Evolutionary conservation across 2,888 invertebrate genomes (phyloP).

Genomic region (Dryadula phaetusa): DNA sequence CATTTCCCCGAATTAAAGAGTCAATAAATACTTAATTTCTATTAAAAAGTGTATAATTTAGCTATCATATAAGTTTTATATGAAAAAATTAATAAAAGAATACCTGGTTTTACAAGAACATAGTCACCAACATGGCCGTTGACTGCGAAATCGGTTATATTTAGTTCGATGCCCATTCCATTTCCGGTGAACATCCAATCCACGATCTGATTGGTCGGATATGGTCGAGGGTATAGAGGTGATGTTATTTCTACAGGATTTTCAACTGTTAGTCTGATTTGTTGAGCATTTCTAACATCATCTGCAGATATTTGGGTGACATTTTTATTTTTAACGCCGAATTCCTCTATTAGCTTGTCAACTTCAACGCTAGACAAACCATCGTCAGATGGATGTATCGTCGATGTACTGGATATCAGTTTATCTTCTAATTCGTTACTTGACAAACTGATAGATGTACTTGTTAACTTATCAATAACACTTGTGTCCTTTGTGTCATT

Average conservation of each 20-base stretch:
- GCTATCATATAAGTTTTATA: not conserved
- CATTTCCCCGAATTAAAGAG: too few relatives aligned
- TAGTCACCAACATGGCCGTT: constrained; percentile 69
- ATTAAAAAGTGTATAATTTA: too few relatives aligned
- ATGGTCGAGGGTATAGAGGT: constrained; percentile 62
- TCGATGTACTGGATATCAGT: not conserved
- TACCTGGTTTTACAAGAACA: constrained; percentile 73
- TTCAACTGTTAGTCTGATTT: constrained; percentile 53
- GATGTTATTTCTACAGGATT: constrained; percentile 60
- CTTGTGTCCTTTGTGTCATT: constrained; percentile 32
- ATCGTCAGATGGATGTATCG: constrained; percentile 37
- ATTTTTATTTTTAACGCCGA: constrained; percentile 42
- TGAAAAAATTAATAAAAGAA: not conserved
- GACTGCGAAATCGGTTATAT: constrained; percentile 67
- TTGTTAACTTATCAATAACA: constrained; percentile 27
- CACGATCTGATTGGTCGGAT: constrained; percentile 61
- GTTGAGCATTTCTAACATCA: constrained; percentile 30
- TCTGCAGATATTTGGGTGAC: constrained; percentile 15
- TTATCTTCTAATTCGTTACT: not conserved
- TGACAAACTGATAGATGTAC: not conserved
- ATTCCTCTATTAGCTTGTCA: constrained; percentile 56
- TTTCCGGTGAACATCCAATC: constrained; percentile 73
- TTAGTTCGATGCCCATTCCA: constrained; percentile 74
- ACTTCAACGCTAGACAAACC: constrained; percentile 56
- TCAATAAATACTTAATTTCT: too few relatives aligned